Percentiles rank a stretch among this genome's conserved stretches.
These are phyloP conservation scores for Anoplolepis gracilipes DNA, from an alignment of 1,140 invertebrate genomes.

Conservation along the genomic window DNA sequence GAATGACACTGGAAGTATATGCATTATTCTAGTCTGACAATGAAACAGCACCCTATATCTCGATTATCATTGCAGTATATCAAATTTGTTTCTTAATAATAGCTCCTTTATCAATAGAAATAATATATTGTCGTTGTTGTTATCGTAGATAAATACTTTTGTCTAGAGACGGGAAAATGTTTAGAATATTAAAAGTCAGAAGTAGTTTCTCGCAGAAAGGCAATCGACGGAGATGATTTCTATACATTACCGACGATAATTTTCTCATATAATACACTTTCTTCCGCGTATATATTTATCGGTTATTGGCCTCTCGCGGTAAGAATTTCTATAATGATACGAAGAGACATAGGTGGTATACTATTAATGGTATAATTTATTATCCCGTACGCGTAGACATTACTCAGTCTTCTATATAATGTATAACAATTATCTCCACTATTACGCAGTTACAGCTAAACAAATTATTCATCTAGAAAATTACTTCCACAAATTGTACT, in stretches of 20 bases:
- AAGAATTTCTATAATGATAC: background rate
- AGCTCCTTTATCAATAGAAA: background rate
- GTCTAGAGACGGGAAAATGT: background rate
- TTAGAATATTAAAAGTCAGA: background rate
- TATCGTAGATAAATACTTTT: background rate
- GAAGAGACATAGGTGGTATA: background rate
- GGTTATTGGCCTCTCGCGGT: background rate
- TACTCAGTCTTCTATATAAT: background rate
- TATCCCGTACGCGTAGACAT: background rate
- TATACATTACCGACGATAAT: background rate
- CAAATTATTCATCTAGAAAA: conserved; percentile 4
- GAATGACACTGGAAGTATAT: conserved; percentile 52
- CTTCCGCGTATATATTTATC: background rate
- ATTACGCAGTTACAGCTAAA: background rate
- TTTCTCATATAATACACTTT: background rate
- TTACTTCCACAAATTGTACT: background rate
- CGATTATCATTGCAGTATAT: background rate
- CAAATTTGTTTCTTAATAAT: background rate
- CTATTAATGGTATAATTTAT: background rate
- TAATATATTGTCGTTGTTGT: background rate
- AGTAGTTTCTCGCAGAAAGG: background rate
- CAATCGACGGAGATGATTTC: background rate
- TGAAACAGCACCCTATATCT: background rate
- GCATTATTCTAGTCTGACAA: conserved; percentile 23
- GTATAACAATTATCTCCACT: background rate